Evolutionary conservation across 2,797 vertebrate species (phyloP), one percentile per base, ranked within the genome.

Genomic region (Sebastes nivosus): DNA sequence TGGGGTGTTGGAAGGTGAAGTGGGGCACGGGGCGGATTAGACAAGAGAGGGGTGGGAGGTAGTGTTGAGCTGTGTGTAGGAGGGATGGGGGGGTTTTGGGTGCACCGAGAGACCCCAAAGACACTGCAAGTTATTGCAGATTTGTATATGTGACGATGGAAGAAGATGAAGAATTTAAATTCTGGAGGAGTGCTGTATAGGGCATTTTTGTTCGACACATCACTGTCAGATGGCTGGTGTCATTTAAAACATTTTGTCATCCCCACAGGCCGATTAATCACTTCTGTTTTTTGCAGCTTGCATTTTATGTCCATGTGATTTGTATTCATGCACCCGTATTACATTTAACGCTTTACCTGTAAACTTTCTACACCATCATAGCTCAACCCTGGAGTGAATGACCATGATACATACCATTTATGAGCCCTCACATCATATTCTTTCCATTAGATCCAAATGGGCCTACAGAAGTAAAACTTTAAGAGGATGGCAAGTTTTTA

Each of bases 11-110:
- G 86, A 77, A 83, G 91, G 84, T 90, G 87, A 92, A 92, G 68
- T 92, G 88, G 90, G 90, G 88, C 91, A 93, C 87, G 89, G 92
- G 92, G 90, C 90, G 84, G 89, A 91, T 90, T 92, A 88, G 82
- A 88, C 75, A 69, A 66, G 78, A 52, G 54, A 63, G 71, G 76
- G 75, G 76, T 22, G 38, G 46, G 52, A 66, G 24, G 59, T 61
- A 63, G 38, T 54, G 66, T 67, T 75, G 79, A 46, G 64, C 30
- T 65, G 72, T 70, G 64, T 66, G 65, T 63, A 72, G 30, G 22
- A 55, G 50, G 60, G 32, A 60, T 60, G 61, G 42, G 10, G 76
- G 70, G 55, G 54, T 5, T 36, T 36, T 36, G 34, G 12, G 13
- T 36, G 59, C 57, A 59, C 32, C 4, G 18, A 75, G 30, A 77